phyloP scores from a whole-genome alignment of 2,888 invertebrate species.

The Junonia oenone region DNA sequence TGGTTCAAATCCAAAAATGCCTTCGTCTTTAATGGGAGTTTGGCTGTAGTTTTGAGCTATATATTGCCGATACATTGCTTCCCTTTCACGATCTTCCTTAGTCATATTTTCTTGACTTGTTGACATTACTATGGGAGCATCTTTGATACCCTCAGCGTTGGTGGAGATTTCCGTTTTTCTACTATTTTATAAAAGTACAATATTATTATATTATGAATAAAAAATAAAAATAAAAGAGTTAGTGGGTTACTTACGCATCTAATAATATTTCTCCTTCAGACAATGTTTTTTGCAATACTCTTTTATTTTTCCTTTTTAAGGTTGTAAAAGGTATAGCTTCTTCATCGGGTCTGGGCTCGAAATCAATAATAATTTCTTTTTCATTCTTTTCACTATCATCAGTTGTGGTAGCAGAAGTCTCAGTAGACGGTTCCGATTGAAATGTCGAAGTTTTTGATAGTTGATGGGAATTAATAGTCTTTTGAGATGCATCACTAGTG shows the following conservation, averaged over 20 bases:
- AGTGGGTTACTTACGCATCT: constrained; percentile 65
- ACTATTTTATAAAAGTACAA: constrained; percentile 34
- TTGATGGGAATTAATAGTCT: constrained; percentile 60
- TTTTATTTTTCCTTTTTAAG: constrained; percentile 68
- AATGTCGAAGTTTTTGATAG: constrained; percentile 73
- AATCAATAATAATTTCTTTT: constrained; percentile 91
- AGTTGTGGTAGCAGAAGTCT: constrained; percentile 73
- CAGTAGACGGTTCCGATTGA: constrained; percentile 76
- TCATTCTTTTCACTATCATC: constrained; percentile 82
- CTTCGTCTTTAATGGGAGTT: constrained; percentile 80
- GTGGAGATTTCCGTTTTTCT: constrained; percentile 72
- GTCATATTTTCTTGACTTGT: constrained; percentile 83
- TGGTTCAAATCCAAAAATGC: constrained; percentile 75
- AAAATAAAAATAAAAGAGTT: background rate
- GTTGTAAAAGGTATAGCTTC: constrained; percentile 83
- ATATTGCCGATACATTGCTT: constrained; percentile 66
- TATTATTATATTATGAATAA: background rate
- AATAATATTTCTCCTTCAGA: constrained; percentile 89
- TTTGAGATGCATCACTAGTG: constrained; percentile 67
- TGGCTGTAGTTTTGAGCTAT: constrained; percentile 73
- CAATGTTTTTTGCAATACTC: constrained; percentile 85
- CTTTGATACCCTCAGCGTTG: constrained; percentile 66
- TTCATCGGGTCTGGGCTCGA: constrained; percentile 86
- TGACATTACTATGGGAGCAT: constrained; percentile 75
- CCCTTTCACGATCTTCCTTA: constrained; percentile 64